Conservation (phyloP, 2,113 vertebrate species). For the Brachyhypopomus occidentalis region DNA sequence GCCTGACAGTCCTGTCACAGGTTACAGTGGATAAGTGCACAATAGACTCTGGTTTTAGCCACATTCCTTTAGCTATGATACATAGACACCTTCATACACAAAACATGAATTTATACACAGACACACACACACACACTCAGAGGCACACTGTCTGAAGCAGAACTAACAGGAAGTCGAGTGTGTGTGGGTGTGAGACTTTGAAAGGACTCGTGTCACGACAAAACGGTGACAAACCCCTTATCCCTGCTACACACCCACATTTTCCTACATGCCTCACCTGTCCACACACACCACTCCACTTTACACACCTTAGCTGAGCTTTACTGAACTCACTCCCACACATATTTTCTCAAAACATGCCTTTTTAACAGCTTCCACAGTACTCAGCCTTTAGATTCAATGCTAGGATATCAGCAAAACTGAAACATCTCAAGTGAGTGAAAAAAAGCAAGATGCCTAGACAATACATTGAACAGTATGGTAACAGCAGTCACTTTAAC, state of each 20-base stretch:
- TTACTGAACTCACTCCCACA: constrained; percentile 12
- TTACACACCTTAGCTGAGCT: constrained; percentile 25
- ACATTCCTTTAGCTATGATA: constrained; percentile 7
- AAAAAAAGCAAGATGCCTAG: neutral
- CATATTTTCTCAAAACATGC: neutral
- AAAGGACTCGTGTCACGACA: constrained; percentile 14
- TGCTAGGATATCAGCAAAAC: neutral
- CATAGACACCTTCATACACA: constrained; percentile 21
- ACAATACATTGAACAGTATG: neutral
- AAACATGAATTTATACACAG: constrained; percentile 12
- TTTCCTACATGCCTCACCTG: constrained; percentile 31
- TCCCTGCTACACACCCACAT: constrained; percentile 2
- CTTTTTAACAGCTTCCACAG: neutral
- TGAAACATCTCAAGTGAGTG: neutral
- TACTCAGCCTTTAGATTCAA: neutral
- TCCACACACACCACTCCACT: neutral
- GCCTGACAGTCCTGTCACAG: neutral
- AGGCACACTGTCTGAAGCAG: neutral
- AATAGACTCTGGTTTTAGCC: neutral
- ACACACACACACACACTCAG: constrained; percentile 1
- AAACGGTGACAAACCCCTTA: constrained; percentile 8
- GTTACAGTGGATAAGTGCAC: neutral
- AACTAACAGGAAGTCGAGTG: constrained; percentile 34
- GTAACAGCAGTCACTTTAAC: neutral
- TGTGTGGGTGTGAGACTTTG: constrained; percentile 31